A percentile compares a stretch with the other conserved stretches of the same genome.
phyloP scores from a whole-genome alignment of 2,797 vertebrate genomes.

The Sebastes iracundus region DNA sequence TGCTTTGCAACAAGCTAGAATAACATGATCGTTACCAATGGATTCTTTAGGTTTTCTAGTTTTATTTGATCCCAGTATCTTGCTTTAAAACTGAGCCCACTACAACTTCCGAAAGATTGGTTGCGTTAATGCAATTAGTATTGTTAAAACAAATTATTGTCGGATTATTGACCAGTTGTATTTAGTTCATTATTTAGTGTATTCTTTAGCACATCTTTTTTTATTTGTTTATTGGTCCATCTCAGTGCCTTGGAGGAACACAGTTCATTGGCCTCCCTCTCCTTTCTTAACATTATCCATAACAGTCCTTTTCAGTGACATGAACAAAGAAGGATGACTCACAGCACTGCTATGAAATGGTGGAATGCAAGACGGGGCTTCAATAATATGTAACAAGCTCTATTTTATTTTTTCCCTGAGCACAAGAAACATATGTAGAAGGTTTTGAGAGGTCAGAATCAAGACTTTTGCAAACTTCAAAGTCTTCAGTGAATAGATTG shows the following conservation, averaged over 20 bases:
- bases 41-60: too few species aligned
- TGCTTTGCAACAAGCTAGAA: too few species aligned
- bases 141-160: too few species aligned
- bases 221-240: background rate
- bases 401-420: background rate
- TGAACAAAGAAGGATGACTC: slow-evolving; percentile 40
- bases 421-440: background rate
- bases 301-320: slow-evolving; percentile 10
- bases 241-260: background rate
- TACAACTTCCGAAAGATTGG: too few species aligned
- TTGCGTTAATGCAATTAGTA: too few species aligned
- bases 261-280: slow-evolving; percentile 22
- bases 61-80: too few species aligned
- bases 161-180: background rate
- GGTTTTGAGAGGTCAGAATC: slow-evolving; percentile 35
- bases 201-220: background rate
- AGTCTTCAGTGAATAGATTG: slow-evolving; percentile 52
- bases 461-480: slow-evolving; percentile 31
- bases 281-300: slow-evolving; percentile 31
- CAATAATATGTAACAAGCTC: background rate
- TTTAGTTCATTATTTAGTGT: background rate
- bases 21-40: too few species aligned
- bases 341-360: background rate
- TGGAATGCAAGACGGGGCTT: background rate
- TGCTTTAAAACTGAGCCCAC: too few species aligned